Base-by-base conservation (phyloP, 2,797 vertebrate genomes). In the Simalia tracyae region DNA sequence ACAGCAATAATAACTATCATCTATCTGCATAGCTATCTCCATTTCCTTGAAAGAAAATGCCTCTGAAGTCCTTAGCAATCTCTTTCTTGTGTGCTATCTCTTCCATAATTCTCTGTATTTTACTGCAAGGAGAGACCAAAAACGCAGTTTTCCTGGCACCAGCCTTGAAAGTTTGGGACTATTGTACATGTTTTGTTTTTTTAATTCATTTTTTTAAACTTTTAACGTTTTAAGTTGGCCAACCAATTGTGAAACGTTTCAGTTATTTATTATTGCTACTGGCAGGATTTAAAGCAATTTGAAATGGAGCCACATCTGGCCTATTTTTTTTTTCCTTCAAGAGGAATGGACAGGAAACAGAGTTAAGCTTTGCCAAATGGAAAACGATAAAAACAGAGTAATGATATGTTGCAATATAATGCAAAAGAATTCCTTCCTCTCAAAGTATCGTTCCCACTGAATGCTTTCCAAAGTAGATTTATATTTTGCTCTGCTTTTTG, bases 351-450 rank as follows among this genome's bases (percentile, higher is more conserved):
- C 91, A 88, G 93, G 90, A 57, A 36, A 91, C 92, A 95, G 90
- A 95, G 88, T 81, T 15, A 0, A n/a, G 0, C 0, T 93, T 95
- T 96, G 96, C 95, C 96, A 97, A 96, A 95, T 96, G 94, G 93
- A 95, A 95, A 94, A 92, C 95, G 94, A 96, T 96, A 92, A 93
- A 96, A 94, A 94, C 95, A 90, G 89, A 92, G 94, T 96, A 97
- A 96, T 95, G 94, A 93, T 94, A 96, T 90, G 94, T 97, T 97
- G 95, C 96, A 95, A 95, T 96, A 7, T 0, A 0, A 92, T 95
- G 93, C 92, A 94, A 93, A 95, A 94, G 93, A 24, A 85, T 15
- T 31, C 56, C 94, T 96, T 94, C 95, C 86, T 96, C 9, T 89
- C 96, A 95, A 91, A 86, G 84, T 46, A 95, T 94, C 88, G 91